Percentiles rank a stretch among this genome's conserved stretches.
phyloP scores from a whole-genome alignment of 2,888 invertebrate genomes.

The Pocota personata region DNA sequence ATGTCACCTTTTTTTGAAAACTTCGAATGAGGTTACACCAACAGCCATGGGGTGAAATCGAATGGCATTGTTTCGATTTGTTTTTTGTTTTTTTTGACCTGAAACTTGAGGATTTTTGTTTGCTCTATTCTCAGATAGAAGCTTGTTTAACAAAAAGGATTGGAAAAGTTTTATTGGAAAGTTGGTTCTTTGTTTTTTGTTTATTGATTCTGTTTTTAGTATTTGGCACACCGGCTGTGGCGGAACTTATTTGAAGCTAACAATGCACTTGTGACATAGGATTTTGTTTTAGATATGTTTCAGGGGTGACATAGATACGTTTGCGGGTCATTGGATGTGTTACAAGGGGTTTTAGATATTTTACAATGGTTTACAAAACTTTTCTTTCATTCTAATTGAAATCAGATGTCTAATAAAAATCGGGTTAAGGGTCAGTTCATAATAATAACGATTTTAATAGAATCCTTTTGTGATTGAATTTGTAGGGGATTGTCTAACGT shows the following conservation, averaged over 20 bases:
- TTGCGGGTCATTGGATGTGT: background rate
- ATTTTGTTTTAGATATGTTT: background rate
- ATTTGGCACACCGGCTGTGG: background rate
- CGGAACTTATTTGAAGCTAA: background rate
- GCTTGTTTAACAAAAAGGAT: slow-evolving; percentile 19
- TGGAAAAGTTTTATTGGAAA: slow-evolving; percentile 21
- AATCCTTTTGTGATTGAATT: background rate
- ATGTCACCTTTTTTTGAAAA: background rate
- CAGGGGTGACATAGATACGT: background rate
- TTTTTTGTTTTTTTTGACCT: slow-evolving; percentile 3
- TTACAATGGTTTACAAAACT: background rate
- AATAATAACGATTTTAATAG: background rate
- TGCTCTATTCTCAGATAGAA: background rate
- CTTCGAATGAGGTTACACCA: background rate
- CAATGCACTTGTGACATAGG: slow-evolving; percentile 18
- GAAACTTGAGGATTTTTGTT: background rate
- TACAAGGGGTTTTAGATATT: background rate
- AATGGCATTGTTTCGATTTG: background rate
- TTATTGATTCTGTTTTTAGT: background rate
- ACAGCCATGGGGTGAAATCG: background rate
- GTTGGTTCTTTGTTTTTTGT: slow-evolving; percentile 3
- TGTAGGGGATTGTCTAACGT: background rate
- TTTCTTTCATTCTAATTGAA: background rate
- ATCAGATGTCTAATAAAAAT: background rate
- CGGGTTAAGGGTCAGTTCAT: background rate